Percentiles rank a stretch among this genome's conserved stretches.
phyloP scores from a whole-genome alignment of 2,113 vertebrate species.

The Oryzias celebensis region DNA sequence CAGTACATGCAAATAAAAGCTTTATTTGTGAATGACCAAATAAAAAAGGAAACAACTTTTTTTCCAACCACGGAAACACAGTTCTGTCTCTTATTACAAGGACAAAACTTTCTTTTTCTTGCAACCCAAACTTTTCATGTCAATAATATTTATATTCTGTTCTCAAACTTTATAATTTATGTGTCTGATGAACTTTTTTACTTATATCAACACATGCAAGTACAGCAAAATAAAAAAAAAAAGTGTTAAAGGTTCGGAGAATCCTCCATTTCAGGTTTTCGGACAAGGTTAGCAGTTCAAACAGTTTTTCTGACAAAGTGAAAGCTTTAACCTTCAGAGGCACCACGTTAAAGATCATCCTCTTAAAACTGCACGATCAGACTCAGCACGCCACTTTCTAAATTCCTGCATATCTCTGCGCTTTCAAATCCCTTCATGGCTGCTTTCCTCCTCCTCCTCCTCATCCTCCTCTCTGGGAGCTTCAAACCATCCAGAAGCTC shows the following conservation, averaged over 20 bases:
- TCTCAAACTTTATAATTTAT: no score
- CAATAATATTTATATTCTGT: no score
- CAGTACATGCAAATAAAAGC: no score
- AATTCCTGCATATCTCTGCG: background rate
- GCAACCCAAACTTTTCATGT: no score
- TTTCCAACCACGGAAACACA: no score
- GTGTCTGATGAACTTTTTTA: no score
- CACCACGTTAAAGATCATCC: background rate
- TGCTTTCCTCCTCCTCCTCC: background rate
- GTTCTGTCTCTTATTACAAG: no score
- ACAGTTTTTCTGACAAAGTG: background rate
- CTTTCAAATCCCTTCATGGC: background rate
- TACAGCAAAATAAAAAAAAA: background rate
- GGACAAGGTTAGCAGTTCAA: constrained; percentile 4
- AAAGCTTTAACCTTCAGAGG: constrained; percentile 6
- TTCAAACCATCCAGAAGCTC: constrained; percentile 11
- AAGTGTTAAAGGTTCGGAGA: background rate
- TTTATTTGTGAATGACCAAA: no score
- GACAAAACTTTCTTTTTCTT: no score
- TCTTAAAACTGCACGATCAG: background rate
- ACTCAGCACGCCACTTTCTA: constrained; percentile 3
- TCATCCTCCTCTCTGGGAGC: constrained; percentile 20
- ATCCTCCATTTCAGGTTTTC: background rate
- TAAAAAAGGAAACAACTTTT: no score
- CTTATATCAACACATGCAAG: no score